phyloP scores from a whole-genome alignment of 1,140 invertebrate genomes.

The Lepidurus packardi region DNA sequence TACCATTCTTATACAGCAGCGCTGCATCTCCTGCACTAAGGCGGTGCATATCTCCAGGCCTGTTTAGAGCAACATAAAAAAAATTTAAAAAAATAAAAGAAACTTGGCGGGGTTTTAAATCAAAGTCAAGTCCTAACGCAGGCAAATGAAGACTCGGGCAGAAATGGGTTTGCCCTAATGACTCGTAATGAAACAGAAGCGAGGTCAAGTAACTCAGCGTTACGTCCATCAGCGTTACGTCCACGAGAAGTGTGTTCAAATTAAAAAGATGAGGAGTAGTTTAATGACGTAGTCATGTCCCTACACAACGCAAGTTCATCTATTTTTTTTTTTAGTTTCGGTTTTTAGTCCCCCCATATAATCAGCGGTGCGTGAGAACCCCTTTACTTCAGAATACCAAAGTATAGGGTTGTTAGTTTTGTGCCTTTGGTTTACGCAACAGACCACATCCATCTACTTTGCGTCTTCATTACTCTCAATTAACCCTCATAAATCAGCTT shows the following conservation, averaged over 20 bases:
- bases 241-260: not conserved
- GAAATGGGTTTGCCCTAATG: slow-evolving; percentile 38
- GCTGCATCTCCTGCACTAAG: slow-evolving; percentile 35
- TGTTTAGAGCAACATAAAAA: slow-evolving; percentile 26
- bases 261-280: not conserved
- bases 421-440: not conserved
- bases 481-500: not conserved
- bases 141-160: not conserved
- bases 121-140: not conserved
- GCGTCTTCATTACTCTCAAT: slow-evolving; percentile 4
- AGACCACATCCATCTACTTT: not conserved
- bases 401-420: not conserved
- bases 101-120: not conserved
- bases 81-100: slow-evolving; percentile 29
- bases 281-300: slow-evolving; percentile 8
- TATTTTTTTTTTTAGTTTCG: not conserved
- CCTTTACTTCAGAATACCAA: not conserved
- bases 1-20: slow-evolving; percentile 35
- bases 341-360: not conserved
- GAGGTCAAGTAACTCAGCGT: slow-evolving; percentile 13
- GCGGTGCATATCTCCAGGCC: slow-evolving; percentile 38
- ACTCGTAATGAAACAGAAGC: slow-evolving; percentile 33
- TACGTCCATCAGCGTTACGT: not conserved
- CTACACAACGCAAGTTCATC: not conserved
- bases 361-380: not conserved